Conservation (phyloP, 2,888 invertebrate genomes). For the Drosophila ochracea region DNA sequence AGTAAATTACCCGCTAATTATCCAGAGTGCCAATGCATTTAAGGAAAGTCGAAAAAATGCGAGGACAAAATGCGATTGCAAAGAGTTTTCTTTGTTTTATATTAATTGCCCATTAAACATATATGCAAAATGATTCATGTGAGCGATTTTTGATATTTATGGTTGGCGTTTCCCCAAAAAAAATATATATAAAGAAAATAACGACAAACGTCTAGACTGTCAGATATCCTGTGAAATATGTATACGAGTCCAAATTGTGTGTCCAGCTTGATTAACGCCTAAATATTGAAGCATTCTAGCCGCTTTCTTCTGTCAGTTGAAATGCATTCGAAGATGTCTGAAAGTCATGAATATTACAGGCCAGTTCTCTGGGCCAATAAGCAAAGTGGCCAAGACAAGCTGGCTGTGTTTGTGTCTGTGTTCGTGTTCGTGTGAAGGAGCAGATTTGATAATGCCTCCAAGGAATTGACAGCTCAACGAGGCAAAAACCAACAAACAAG, state of each 20-base stretch:
- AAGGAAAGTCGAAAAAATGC: background rate
- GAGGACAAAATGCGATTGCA: background rate
- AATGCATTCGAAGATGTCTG: slow-evolving; percentile 22
- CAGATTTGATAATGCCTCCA: slow-evolving; percentile 21
- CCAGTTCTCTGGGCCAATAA: slow-evolving; percentile 62
- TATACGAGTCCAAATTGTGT: background rate
- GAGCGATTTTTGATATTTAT: slow-evolving; percentile 36
- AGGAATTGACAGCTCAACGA: slow-evolving; percentile 65
- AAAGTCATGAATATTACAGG: slow-evolving; percentile 55
- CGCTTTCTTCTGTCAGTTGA: slow-evolving; percentile 1
- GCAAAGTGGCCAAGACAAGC: slow-evolving; percentile 64
- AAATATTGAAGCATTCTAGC: background rate
- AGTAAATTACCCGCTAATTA: slow-evolving; percentile 69
- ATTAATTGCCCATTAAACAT: slow-evolving; percentile 66
- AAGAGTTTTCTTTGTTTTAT: slow-evolving; percentile 12
- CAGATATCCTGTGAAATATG: slow-evolving; percentile 1
- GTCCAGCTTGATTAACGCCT: slow-evolving; percentile 11
- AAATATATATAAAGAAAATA: background rate
- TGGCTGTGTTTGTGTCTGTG: background rate
- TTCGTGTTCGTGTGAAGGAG: slow-evolving; percentile 3
- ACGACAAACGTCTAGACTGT: background rate
- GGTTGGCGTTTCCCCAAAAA: slow-evolving; percentile 23
- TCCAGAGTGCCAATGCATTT: slow-evolving; percentile 61
- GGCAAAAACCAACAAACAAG: slow-evolving; percentile 11
- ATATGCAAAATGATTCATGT: slow-evolving; percentile 71